Evolutionary conservation across 2,113 vertebrate genomes (phyloP), one percentile per base, ranked within the genome.

Genomic region (Rhinichthys klamathensis): DNA sequence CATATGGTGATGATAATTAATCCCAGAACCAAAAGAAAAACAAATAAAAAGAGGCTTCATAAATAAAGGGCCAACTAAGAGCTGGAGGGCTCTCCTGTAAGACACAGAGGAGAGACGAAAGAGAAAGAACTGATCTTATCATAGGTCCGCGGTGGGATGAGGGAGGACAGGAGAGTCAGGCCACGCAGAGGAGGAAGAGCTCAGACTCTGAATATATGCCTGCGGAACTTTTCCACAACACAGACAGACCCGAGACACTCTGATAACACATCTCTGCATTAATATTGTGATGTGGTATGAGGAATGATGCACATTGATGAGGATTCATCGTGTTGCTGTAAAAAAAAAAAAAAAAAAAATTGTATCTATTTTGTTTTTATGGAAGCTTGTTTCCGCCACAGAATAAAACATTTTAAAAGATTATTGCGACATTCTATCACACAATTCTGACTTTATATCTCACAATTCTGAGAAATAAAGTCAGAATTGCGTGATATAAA

Each of bases 1-100:
- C 94, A 94, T 93, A 92, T 94, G 94, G 92, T 92, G 92, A 93
- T 76, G 74, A 49, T 93, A 92, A 95, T 93, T 92, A 95, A 89
- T 93, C 90, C 92, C 92, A 93, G 93, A 84, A 92, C 91, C 88
- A 89, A 85, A 83, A 90, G 87, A 92, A 90, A 93, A 94, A 93
- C 91, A 92, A 93, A 93, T 91, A 94, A 93, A 92, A 88, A 91
- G 86, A 89, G 67, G 32, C 89, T 90, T 90, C 91, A 92, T 91
- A 93, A 93, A 93, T 91, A 88, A 89, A 88, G 88, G 76, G 87
- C 89, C 89, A 90, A 91, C 92, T 91, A 89, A 93, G 90, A 41
- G 90, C 94, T 92, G 85, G 88, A 87, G 92, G 92, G 85, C 90
- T 80, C 80, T 83, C 44, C 38, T 81, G 65, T 23, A n/a, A 49